These are phyloP conservation scores for Potorous gilbertii DNA, from an alignment of 2,797 vertebrate species.

Conservation along the genomic window DNA sequence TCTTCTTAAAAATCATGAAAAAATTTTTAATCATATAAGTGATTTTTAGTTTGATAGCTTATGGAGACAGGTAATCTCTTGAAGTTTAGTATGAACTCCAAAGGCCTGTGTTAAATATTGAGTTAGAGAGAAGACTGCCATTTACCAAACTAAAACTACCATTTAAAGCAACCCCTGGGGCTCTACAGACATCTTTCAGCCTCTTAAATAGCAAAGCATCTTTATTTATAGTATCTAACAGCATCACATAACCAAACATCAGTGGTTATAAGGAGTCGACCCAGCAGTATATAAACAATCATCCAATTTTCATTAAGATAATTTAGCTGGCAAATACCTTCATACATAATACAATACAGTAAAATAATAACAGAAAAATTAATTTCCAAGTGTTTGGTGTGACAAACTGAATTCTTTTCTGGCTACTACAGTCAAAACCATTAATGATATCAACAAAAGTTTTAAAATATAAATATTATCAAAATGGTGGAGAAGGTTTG, in stretches of 20 bases:
- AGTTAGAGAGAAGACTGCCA: neutral
- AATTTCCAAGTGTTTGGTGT: slow-evolving; percentile 27
- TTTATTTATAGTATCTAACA: slow-evolving; percentile 33
- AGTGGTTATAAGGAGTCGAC: neutral
- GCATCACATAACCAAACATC: slow-evolving; percentile 1
- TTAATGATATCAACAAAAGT: neutral
- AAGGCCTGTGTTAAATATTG: slow-evolving; percentile 8
- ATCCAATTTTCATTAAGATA: slow-evolving; percentile 17
- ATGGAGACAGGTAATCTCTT: neutral
- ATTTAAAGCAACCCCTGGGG: neutral
- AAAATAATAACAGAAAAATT: neutral
- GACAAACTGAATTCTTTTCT: slow-evolving; percentile 31
- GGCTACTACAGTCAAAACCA: slow-evolving; percentile 22
- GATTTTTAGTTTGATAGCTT: slow-evolving; percentile 9
- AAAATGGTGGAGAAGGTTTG: slow-evolving; percentile 47
- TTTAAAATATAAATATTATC: slow-evolving; percentile 31
- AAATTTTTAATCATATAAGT: neutral
- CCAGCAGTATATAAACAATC: slow-evolving; percentile 16
- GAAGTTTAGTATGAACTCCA: neutral
- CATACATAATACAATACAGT: neutral
- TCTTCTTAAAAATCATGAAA: slow-evolving; percentile 4
- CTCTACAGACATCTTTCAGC: neutral
- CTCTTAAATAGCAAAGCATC: neutral
- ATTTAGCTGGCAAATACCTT: slow-evolving; percentile 24
- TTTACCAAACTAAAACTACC: neutral